A percentile compares a stretch with the other conserved stretches of the same genome.
Evolutionary conservation across 2,797 vertebrate species (phyloP).

Genomic region (Neomorphus geoffroyi): DNA sequence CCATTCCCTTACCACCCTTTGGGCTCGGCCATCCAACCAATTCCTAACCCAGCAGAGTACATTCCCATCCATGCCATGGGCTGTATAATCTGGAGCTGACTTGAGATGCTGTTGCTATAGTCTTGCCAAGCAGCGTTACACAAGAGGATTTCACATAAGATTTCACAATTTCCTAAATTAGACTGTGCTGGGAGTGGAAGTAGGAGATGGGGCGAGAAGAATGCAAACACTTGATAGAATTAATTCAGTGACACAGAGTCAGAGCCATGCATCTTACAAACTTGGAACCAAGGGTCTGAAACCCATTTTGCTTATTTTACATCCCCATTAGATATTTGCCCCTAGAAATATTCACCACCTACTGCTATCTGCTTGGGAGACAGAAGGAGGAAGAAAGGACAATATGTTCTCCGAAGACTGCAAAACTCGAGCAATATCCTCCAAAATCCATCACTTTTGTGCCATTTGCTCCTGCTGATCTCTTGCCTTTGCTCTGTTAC

Average conservation of each 20-base stretch:
- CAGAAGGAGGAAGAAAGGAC: neutral
- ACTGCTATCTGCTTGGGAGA: neutral
- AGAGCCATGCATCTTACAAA: neutral
- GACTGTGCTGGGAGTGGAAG: neutral
- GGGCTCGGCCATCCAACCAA: too few species aligned
- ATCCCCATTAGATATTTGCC: neutral
- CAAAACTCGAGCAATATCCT: neutral
- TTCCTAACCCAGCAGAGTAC: too few species aligned
- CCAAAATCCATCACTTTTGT: neutral
- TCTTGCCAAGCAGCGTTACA: neutral
- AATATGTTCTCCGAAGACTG: neutral
- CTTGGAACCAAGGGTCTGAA: neutral
- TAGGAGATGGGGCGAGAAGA: neutral
- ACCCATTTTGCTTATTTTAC: neutral
- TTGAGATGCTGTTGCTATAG: neutral
- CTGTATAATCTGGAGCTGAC: neutral
- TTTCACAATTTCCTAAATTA: constrained; percentile 15
- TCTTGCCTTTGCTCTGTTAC: neutral
- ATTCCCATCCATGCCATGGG: too few species aligned
- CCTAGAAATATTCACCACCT: neutral
- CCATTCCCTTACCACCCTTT: too few species aligned
- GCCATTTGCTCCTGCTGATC: neutral
- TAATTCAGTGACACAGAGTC: neutral
- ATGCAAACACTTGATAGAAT: neutral
- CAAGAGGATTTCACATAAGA: constrained; percentile 15